Base-by-base conservation (phyloP, 1,140 invertebrate genomes). In the Bicyclus anynana region DNA sequence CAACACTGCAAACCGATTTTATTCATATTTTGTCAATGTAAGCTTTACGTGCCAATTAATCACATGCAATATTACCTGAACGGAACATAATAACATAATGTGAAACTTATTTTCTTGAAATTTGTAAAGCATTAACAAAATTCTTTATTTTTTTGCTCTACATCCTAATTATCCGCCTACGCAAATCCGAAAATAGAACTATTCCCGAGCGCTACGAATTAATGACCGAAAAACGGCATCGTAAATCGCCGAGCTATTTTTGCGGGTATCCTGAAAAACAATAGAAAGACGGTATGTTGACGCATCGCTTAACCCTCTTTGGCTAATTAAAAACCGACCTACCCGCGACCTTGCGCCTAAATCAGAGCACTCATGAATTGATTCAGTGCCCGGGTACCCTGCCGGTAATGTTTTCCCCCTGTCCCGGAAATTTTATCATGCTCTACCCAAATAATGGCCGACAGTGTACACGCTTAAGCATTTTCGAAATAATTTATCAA, bases 321-420 rank as follows among this genome's bases (percentile, higher is more conserved):
- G 23, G 48, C 66, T 68, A 68, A 68, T 68, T 68, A 68, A 68
- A 68, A 68, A 61, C 52, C 51, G 46, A 51, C 47, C 37, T 18
- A 2, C 53, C 21, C 46, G 23, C 61, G 54, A 65, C 63, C 63
- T 50, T 53, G 14, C 49, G 59, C 55, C 59, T 60, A 60, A 60
- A 60, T 60, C 58, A 60, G 26, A 44, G 47, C 52, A 52, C 50
- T 53, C 50, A 35, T 60, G 58, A 60, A 60, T 60, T 60, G 58
- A 60, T 60, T 60, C 38, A 23, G 47, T 27, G 35, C 58, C 51
- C 21, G 35, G 13, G 17, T 35, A 51, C 51, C 33, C 23, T 14
- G 27, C 46, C 47, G 52, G 52, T 53, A 59, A 59, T 59, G 56
- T 59, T 59, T 59, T 54, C 58, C 47, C n/a, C 49, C 44, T 21